These are phyloP conservation scores for Hemitrygon akajei DNA, from an alignment of 2,797 vertebrate species.

Conservation along the genomic window DNA sequence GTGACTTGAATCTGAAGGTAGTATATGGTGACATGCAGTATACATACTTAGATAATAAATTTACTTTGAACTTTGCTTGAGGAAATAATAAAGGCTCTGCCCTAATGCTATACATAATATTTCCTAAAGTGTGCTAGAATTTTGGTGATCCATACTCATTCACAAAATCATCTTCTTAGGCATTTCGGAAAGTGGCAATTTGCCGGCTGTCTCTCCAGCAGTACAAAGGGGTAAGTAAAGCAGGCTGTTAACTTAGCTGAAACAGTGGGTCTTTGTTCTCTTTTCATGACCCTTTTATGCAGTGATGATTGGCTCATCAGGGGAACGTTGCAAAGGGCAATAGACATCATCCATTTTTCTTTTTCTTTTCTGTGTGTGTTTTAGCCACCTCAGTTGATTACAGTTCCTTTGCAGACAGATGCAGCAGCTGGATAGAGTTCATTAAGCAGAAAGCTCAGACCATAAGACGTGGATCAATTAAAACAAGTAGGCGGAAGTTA, in stretches of 20 bases:
- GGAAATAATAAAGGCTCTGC: background rate
- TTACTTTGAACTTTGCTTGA: background rate
- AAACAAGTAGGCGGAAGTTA: slow-evolving; percentile 97
- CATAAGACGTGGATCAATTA: slow-evolving; percentile 99
- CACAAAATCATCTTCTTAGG: slow-evolving; percentile 61
- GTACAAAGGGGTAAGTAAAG: slow-evolving; percentile 68
- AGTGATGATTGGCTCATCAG: slow-evolving; percentile 59
- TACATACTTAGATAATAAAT: no score
- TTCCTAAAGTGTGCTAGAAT: slow-evolving; percentile 29
- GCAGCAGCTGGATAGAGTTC: slow-evolving; percentile 99
- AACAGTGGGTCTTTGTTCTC: slow-evolving; percentile 54
- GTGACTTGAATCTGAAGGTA: no score
- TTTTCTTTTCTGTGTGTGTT: slow-evolving; percentile 73
- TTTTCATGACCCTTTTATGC: slow-evolving; percentile 54
- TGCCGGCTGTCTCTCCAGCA: slow-evolving; percentile 66
- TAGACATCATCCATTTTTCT: slow-evolving; percentile 82
- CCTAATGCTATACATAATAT: background rate
- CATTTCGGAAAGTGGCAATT: slow-evolving; percentile 64
- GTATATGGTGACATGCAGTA: no score
- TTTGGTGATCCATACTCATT: slow-evolving; percentile 41
- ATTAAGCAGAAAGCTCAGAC: slow-evolving; percentile 99
- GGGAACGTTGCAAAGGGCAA: slow-evolving; percentile 57
- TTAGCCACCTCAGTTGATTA: slow-evolving; percentile 98
- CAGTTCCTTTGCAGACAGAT: slow-evolving; percentile 99
- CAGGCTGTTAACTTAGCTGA: slow-evolving; percentile 47